Percentiles rank a stretch among this genome's conserved stretches.
Evolutionary conservation across 2,113 vertebrate species (phyloP).

Genomic region (Corydoras maculifer): DNA sequence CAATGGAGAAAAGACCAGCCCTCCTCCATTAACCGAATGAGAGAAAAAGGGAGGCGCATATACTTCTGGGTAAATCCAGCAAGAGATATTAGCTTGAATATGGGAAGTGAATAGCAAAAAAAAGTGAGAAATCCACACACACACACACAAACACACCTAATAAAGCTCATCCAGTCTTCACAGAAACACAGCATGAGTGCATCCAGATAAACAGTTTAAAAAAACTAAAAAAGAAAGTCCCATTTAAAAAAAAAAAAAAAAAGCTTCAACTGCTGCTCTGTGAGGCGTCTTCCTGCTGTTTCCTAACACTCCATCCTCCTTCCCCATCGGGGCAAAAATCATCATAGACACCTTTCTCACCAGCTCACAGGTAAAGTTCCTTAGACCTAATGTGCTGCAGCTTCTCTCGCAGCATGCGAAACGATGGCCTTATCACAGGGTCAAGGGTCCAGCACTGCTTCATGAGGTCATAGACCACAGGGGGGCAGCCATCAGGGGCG

Average conservation of each 20-base stretch:
- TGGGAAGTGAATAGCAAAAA: neutral
- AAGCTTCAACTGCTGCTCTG: neutral
- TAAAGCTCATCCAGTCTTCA: no score
- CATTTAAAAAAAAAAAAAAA: conserved; percentile 6
- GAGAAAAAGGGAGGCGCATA: conserved; percentile 13
- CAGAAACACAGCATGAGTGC: neutral
- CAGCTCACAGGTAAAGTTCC: conserved; percentile 86
- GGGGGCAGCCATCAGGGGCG: conserved; percentile 81
- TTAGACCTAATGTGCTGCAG: conserved; percentile 89
- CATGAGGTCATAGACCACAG: conserved; percentile 89
- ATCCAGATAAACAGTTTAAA: conserved; percentile 26
- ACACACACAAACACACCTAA: neutral
- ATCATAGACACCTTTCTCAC: neutral
- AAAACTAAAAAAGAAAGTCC: neutral
- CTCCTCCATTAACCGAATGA: conserved; percentile 40
- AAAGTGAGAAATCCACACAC: neutral
- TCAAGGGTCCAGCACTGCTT: conserved; percentile 96
- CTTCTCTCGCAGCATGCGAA: conserved; percentile 87
- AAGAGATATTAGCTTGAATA: neutral
- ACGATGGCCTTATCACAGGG: conserved; percentile 72
- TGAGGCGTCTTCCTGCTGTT: neutral
- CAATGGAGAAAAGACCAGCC: conserved; percentile 65
- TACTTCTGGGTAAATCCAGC: conserved; percentile 11
- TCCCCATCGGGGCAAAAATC: conserved; percentile 27
- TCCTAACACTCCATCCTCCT: neutral